phyloP scores from a whole-genome alignment of 2,888 invertebrate genomes.

The Ormyrus labotus region DNA sequence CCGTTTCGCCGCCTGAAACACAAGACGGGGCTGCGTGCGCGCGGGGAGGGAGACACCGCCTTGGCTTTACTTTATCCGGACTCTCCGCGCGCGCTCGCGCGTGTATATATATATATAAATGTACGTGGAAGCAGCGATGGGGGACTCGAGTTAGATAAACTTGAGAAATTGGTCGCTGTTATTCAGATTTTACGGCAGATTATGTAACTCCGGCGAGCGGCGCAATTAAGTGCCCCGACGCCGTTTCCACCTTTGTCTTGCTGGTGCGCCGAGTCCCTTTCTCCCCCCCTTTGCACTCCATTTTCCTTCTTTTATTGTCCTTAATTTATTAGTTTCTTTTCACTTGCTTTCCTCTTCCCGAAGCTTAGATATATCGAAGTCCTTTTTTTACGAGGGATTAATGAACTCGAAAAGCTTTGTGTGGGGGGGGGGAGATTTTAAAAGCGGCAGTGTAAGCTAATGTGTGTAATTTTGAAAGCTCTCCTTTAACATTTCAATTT shows the following conservation, averaged over 20 bases:
- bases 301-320: slow-evolving; percentile 10
- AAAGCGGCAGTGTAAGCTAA: no score
- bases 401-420: no score
- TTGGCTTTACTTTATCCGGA: slow-evolving; percentile 29
- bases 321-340: slow-evolving; percentile 6
- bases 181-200: slow-evolving; percentile 69
- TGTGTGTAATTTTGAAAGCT: no score
- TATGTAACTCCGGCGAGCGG: slow-evolving; percentile 56
- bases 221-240: slow-evolving; percentile 64
- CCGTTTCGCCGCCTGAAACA: neutral
- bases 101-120: slow-evolving; percentile 1
- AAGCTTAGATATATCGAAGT: no score
- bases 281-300: neutral
- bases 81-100: neutral
- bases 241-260: neutral
- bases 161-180: slow-evolving; percentile 67
- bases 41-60: slow-evolving; percentile 4
- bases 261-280: neutral
- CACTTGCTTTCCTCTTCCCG: neutral
- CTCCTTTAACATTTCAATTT: no score
- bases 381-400: no score
- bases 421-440: no score
- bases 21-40: neutral
- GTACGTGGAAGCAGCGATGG: slow-evolving; percentile 2
- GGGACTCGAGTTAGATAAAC: slow-evolving; percentile 62